These are phyloP conservation scores for Drosophila hamatofila DNA, from an alignment of 2,888 invertebrate genomes.

Conservation along the genomic window DNA sequence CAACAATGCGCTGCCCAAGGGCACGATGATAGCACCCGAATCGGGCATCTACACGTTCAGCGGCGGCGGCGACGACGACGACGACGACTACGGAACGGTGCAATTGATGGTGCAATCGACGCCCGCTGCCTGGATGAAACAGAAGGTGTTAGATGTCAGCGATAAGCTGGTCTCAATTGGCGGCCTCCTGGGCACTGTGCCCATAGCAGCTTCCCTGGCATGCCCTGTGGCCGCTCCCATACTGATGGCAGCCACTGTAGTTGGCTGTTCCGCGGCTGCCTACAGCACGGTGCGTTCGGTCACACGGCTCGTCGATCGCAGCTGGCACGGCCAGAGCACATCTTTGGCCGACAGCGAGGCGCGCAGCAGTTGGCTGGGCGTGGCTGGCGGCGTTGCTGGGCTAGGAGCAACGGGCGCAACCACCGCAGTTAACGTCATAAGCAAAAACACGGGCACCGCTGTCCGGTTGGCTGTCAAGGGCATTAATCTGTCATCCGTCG, in stretches of 20 bases:
- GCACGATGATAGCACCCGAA: conserved; percentile 85
- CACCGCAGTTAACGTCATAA: conserved; percentile 33
- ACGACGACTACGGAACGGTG: conserved; percentile 45
- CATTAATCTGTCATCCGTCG: conserved; percentile 72
- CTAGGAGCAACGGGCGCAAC: conserved; percentile 72
- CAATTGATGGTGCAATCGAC: conserved; percentile 66
- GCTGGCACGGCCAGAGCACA: conserved; percentile 71
- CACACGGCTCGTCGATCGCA: conserved; percentile 61
- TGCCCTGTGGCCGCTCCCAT: conserved; percentile 64
- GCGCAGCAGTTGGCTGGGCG: conserved; percentile 75
- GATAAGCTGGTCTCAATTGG: conserved; percentile 70
- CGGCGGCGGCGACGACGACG: conserved; percentile 25
- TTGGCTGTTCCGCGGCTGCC: conserved; percentile 60
- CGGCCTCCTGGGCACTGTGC: conserved; percentile 64
- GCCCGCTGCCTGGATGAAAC: conserved; percentile 53
- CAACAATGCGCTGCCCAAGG: conserved; percentile 84
- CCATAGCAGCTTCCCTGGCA: conserved; percentile 60
- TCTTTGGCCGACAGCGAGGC: conserved; percentile 66
- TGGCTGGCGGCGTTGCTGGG: conserved; percentile 71
- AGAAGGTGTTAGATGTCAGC: conserved; percentile 48
- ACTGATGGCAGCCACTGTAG: conserved; percentile 58
- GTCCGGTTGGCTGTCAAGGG: conserved; percentile 65
- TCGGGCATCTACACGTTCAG: conserved; percentile 82
- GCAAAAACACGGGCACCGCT: conserved; percentile 47
- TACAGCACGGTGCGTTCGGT: conserved; percentile 71